Conservation (phyloP, 2,797 vertebrate species). For the Syncerus caffer region DNA sequence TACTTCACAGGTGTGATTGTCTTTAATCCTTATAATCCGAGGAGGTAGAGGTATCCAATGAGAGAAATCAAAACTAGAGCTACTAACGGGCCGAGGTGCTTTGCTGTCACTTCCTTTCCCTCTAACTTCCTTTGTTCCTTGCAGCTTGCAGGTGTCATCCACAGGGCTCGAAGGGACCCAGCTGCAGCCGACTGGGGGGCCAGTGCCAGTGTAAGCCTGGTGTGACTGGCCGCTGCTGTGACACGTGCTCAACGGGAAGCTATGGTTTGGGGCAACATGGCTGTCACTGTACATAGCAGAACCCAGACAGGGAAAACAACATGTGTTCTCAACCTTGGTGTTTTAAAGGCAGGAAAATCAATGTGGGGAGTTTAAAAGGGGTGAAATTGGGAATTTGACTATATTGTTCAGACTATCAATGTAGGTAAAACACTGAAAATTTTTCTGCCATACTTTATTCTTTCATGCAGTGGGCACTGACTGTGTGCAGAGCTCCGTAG, state of each 20-base stretch:
- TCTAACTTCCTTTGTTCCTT: conserved; percentile 27
- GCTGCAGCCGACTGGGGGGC: conserved; percentile 88
- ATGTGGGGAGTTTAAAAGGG: background rate
- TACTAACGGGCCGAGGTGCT: background rate
- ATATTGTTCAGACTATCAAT: background rate
- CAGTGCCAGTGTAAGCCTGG: conserved; percentile 89
- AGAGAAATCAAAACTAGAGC: background rate
- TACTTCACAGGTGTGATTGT: background rate
- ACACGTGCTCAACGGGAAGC: conserved; percentile 86
- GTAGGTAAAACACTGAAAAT: background rate
- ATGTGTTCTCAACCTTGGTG: background rate
- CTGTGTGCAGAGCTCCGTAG: background rate
- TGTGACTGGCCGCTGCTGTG: conserved; percentile 88
- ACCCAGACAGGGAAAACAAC: background rate
- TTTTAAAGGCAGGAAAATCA: background rate
- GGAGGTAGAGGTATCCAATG: background rate
- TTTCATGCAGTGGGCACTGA: background rate
- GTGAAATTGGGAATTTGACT: background rate
- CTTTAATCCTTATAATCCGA: background rate
- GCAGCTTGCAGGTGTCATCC: conserved; percentile 90
- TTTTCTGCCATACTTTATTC: background rate
- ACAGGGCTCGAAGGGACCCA: conserved; percentile 81
- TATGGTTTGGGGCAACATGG: conserved; percentile 87
- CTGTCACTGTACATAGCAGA: conserved; percentile 84
- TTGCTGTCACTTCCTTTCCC: background rate